Percentiles rank a stretch among this genome's conserved stretches.
These are phyloP conservation scores for Himalopsyche anomala DNA, from an alignment of 2,888 invertebrate species.

Conservation along the genomic window DNA sequence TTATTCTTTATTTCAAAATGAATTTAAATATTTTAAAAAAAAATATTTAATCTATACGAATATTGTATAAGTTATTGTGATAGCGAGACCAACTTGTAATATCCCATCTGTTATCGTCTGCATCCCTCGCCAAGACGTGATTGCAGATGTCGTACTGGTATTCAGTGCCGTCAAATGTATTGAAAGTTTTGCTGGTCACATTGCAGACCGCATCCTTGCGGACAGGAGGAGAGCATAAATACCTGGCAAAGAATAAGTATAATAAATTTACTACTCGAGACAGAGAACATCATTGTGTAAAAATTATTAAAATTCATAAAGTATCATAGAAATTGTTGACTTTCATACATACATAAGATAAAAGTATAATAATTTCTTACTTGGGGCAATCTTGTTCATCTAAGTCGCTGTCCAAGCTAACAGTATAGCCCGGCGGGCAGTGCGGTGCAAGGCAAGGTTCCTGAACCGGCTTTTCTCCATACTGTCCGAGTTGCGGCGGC, in stretches of 20 bases:
- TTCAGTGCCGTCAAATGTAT: constrained; percentile 87
- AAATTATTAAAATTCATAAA: constrained; percentile 29
- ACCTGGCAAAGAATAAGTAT: constrained; percentile 71
- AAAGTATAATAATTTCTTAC: constrained; percentile 68
- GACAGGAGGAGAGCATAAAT: constrained; percentile 80
- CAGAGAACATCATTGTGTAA: too few relatives aligned
- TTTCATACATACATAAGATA: neutral
- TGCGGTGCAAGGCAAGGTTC: constrained; percentile 72
- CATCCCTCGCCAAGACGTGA: constrained; percentile 86
- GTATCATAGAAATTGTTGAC: too few relatives aligned
- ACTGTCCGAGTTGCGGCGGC: constrained; percentile 70
- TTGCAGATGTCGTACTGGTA: constrained; percentile 89
- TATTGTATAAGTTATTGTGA: neutral
- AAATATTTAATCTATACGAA: too few relatives aligned
- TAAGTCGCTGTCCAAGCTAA: constrained; percentile 73
- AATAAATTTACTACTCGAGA: too few relatives aligned
- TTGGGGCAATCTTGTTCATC: constrained; percentile 74
- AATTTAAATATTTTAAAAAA: too few relatives aligned
- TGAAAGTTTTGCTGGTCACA: constrained; percentile 86
- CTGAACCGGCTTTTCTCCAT: constrained; percentile 68
- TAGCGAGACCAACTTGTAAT: constrained; percentile 77
- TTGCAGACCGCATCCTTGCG: constrained; percentile 82
- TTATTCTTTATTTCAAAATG: too few relatives aligned
- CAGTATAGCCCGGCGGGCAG: constrained; percentile 80
- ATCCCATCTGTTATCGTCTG: constrained; percentile 82